Evolutionary conservation across 1,140 invertebrate species (phyloP), one percentile per base, ranked within the genome.

Genomic region (Chironomus tepperi): DNA sequence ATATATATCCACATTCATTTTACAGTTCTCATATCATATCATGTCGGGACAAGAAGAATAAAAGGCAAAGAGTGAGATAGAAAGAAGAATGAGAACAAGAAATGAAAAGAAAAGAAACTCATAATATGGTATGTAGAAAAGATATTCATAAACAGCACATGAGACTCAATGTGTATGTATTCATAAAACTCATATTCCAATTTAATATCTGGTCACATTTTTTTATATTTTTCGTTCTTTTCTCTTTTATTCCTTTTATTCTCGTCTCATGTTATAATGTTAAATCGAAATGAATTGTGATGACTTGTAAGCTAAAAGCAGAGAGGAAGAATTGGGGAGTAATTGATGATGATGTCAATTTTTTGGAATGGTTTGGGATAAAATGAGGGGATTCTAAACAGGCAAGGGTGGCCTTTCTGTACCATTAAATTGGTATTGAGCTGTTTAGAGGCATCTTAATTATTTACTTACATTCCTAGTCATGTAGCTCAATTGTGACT

Each of bases 131-230:
- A n/a, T 57, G n/a, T 57, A n/a, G 12, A n/a, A 57, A 57, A 57
- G 12, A 57, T 57, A 57, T 57, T 57, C 47, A 34, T 34, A 34
- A 34, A 34, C 24, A 34, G 5, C 24, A 57, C 47, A 57, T 57
- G 12, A 57, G 12, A n/a, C 47, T 57, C 47, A 57, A n/a, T 34
- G 24, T 34, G 47, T 57, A 34, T 57, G 12, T 15, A 57, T 57
- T 12, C 47, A 57, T 57, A n/a, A 57, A 57, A 57, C 47, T 57
- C 47, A 57, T 57, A 57, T 57, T 57, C 47, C 47, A 57, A n/a
- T 57, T 57, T 57, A 57, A 57, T n/a, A 57, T 57, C 47, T 57
- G 47, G 47, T 57, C 47, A 57, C 47, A 57, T 57, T 57, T n/a
- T 47, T 47, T 15, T 57, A n/a, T n/a, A 15, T 57, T 57, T 15